Percentiles rank a stretch among this genome's conserved stretches.
Conservation (phyloP, 2,888 invertebrate genomes). For the Ormyrus nitidulus region DNA sequence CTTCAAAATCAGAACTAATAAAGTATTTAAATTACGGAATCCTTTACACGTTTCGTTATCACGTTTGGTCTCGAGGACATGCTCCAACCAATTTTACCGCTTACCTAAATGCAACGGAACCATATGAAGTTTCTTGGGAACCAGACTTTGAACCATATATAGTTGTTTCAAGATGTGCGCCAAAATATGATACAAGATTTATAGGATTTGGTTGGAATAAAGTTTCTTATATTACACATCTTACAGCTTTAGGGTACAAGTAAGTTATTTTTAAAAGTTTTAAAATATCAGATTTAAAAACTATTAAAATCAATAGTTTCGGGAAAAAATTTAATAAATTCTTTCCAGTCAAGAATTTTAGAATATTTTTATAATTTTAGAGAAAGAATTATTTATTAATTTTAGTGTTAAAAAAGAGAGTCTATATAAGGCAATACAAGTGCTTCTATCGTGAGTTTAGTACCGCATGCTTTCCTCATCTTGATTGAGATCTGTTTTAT, state of each 20-base stretch:
- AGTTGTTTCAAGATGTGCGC: slow-evolving; percentile 85
- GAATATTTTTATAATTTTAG: too few relatives aligned
- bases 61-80: slow-evolving; percentile 93
- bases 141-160: slow-evolving; percentile 94
- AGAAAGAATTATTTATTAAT: too few relatives aligned
- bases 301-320: too few relatives aligned
- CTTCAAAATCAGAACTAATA: slow-evolving; percentile 85
- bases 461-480: too few relatives aligned
- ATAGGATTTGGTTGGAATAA: slow-evolving; percentile 98
- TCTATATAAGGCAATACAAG: too few relatives aligned
- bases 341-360: too few relatives aligned
- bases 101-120: slow-evolving; percentile 86
- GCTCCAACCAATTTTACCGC: slow-evolving; percentile 89
- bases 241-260: slow-evolving; percentile 86
- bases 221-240: slow-evolving; percentile 91
- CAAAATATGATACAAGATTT: slow-evolving; percentile 90
- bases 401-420: too few relatives aligned
- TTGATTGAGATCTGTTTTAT: too few relatives aligned
- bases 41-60: slow-evolving; percentile 89
- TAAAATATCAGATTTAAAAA: not conserved
- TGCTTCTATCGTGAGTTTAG: too few relatives aligned
- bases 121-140: slow-evolving; percentile 90
- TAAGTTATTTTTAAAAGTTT: slow-evolving; percentile 72
- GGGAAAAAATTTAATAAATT: too few relatives aligned
- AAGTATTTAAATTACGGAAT: slow-evolving; percentile 84